Evolutionary conservation across 2,797 vertebrate genomes (phyloP), one percentile per base, ranked within the genome.

Genomic region (Coilia nasus): DNA sequence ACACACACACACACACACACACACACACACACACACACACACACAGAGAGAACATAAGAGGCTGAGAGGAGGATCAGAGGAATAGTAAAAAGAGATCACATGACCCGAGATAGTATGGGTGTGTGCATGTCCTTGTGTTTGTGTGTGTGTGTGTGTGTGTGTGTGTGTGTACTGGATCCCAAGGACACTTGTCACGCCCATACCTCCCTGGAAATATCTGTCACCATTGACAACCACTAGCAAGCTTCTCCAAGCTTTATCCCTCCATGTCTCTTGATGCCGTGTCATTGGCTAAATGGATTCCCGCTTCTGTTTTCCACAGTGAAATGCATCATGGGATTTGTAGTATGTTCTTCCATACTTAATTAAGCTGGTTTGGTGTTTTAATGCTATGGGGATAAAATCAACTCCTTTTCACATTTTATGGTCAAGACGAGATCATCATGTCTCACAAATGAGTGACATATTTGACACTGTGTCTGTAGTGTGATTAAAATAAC

Each of bases 131-230:
- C 28, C 31, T 35, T 75, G 67, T 75, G 83, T 85, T 91, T 90
- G 88, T 62, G 54, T 80, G 92, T 75, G 82, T 84, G 82, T 41
- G 71, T 21, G 15, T 9, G 31, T 78, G 71, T 21, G 15, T 78
- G 7, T 19, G 83, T 86, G 91, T 90, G 89, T 81, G 81, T 81
- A 91, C 92, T 93, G 92, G 91, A 94, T 92, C 93, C 91, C 90
- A n/a, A 87, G 88, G 90, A 87, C 93, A 94, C 93, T 92, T 92
- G 93, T 92, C 89, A 81, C 83, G 85, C 87, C 94, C 90, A 92
- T 92, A 91, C 90, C 91, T 90, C 86, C 88, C 85, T 85, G 84
- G 83, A 87, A 84, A 88, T 82, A 82, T 83, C 83, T 57, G 87
- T 91, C 85, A 80, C 88, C 86, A 80, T 85, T 91, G 87, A 90